phyloP scores from a whole-genome alignment of 2,888 invertebrate species.

The Stenchaetothrips biformis region DNA sequence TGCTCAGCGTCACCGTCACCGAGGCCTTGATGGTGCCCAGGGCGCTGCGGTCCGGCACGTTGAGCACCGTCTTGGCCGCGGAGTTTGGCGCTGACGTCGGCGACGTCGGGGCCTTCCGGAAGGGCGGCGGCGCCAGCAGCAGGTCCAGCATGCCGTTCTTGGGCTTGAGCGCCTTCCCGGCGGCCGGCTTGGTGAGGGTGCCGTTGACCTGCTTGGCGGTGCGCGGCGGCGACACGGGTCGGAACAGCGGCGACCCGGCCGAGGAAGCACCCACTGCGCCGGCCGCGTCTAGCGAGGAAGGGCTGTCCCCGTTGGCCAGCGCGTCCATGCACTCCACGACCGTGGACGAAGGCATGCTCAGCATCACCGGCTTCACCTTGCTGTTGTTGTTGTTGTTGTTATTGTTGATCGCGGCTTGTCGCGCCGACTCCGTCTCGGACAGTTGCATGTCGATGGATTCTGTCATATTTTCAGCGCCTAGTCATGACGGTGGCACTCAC shows the following conservation, averaged over 20 bases:
- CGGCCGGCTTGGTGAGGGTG: background rate
- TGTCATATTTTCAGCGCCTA: background rate
- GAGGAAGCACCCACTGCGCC: background rate
- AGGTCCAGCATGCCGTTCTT: background rate
- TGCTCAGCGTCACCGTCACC: slow-evolving; percentile 16
- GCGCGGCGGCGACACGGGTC: background rate
- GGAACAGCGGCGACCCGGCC: background rate
- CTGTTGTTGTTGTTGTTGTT: background rate
- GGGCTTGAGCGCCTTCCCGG: background rate
- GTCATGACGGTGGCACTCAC: too few species aligned
- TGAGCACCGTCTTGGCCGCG: slow-evolving; percentile 3
- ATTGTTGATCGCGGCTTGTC: slow-evolving; percentile 7
- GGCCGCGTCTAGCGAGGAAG: background rate
- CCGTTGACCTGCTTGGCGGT: background rate
- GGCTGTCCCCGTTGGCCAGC: background rate
- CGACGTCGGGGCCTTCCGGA: too few species aligned
- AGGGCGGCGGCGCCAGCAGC: background rate
- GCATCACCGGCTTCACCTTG: background rate
- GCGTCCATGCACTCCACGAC: background rate
- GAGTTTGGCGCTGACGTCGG: too few species aligned
- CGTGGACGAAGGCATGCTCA: slow-evolving; percentile 2
- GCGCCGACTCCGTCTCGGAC: background rate
- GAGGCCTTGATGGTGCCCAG: slow-evolving; percentile 11
- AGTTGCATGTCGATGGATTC: slow-evolving; percentile 10
- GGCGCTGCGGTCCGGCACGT: slow-evolving; percentile 5